Evolutionary conservation across 2,888 invertebrate genomes (phyloP), one percentile per base, ranked within the genome.

Genomic region (Nowickia ferox): DNA sequence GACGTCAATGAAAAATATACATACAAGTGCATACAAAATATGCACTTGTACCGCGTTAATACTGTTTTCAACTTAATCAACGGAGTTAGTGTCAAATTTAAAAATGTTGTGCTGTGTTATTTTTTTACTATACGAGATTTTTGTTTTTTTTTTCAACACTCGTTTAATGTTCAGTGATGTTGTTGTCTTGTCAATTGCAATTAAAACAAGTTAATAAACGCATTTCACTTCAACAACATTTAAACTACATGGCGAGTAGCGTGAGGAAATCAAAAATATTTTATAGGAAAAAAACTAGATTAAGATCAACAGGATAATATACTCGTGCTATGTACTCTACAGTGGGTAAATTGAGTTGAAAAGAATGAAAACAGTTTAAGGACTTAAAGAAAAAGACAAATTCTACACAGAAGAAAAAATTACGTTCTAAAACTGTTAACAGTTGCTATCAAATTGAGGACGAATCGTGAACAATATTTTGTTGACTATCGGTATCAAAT

Each of bases 131-230:
- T 44, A 44, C 15, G 11, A 4, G 22, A 15, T 11, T 44, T 48
- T 30, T n/a, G 42, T 8, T 61, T 48, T 13, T 30, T 59, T 4
- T 40, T 30, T 30, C 30, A 3, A 38, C 40, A 22, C 17, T 53
- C 9, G 44, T 53, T 75, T 17, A 17, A 53, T 44, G 46, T 46
- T n/a, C 53, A 15, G 19, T 38, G 51, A 30, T 61, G 79, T 22
- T 66, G 65, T 76, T 72, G 69, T 76, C 63, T 76, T 80, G 69
- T 76, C 63, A 46, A 42, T 71, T 53, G 48, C 69, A 82, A 76
- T 69, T 82, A 82, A 72, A 75, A 68, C 68, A 61, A 59, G 72
- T 68, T 44, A 75, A 81, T 75, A 81, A 51, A 81, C 30, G 51
- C 44, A 61, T 53, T 75, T 81, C 13, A 53, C 42, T 44, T 10